Percentiles rank a stretch among this genome's conserved stretches.
phyloP scores from a whole-genome alignment of 2,888 invertebrate species.

The Ypsolopha scabrella region DNA sequence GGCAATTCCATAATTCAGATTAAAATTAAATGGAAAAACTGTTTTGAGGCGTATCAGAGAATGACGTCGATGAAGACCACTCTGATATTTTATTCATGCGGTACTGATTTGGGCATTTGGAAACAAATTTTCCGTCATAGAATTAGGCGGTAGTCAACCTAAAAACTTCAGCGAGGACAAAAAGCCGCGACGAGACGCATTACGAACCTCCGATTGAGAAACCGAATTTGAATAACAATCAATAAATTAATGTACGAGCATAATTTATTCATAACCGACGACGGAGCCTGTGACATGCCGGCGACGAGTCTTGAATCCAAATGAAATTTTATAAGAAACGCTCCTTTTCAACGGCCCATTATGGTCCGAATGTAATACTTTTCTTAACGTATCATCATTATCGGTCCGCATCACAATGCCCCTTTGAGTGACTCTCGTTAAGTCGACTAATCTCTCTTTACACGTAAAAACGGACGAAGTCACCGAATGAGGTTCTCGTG shows the following conservation, averaged over 20 bases:
- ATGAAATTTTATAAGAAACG: slow-evolving; percentile 63
- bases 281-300: slow-evolving; percentile 40
- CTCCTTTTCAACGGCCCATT: slow-evolving; percentile 54
- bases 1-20: neutral
- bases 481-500: slow-evolving; percentile 66
- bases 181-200: slow-evolving; percentile 48
- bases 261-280: slow-evolving; percentile 64
- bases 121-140: slow-evolving; percentile 40
- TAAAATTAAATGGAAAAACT: neutral
- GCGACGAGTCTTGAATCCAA: slow-evolving; percentile 59
- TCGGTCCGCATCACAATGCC: slow-evolving; percentile 51
- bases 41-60: neutral
- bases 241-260: slow-evolving; percentile 65
- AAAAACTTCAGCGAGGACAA: slow-evolving; percentile 41
- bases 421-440: slow-evolving; percentile 36
- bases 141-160: slow-evolving; percentile 37
- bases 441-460: slow-evolving; percentile 60
- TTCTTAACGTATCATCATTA: slow-evolving; percentile 65
- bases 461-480: slow-evolving; percentile 13
- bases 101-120: slow-evolving; percentile 27
- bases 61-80: slow-evolving; percentile 4
- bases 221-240: slow-evolving; percentile 69
- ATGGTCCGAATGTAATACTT: slow-evolving; percentile 57
- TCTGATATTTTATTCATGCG: slow-evolving; percentile 21
- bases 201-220: slow-evolving; percentile 67